A percentile compares a stretch with the other conserved stretches of the same genome.
phyloP scores from a whole-genome alignment of 2,113 vertebrate species.

The Paratilapia polleni region DNA sequence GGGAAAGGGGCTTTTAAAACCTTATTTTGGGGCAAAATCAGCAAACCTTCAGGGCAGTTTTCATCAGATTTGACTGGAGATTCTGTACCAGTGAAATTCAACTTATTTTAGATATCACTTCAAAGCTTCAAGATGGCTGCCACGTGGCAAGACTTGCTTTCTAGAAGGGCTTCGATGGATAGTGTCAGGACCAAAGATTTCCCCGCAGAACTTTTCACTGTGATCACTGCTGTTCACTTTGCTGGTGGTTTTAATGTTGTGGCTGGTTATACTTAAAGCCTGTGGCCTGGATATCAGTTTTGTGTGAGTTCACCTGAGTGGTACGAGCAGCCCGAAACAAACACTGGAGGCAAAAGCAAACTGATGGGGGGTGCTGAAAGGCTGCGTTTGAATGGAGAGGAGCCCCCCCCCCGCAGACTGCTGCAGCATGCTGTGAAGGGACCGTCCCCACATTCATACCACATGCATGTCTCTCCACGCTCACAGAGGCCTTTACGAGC shows the following conservation, averaged over 20 bases:
- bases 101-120: not conserved
- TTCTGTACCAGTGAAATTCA: not conserved
- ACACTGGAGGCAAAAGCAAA: not conserved
- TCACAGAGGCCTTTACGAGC: not conserved
- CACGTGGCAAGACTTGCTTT: not conserved
- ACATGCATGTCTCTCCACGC: not conserved
- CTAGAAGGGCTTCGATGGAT: not conserved
- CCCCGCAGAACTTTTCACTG: not conserved
- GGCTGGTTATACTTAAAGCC: not conserved
- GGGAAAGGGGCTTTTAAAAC: not conserved
- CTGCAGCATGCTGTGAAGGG: slow-evolving; percentile 39
- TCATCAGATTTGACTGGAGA: not conserved
- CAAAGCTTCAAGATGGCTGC: not conserved
- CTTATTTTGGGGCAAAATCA: not conserved
- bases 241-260: not conserved
- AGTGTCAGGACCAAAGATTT: not conserved
- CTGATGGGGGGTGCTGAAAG: not conserved
- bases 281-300: not conserved
- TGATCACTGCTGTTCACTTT: not conserved
- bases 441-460: slow-evolving; percentile 11
- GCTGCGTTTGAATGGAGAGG: slow-evolving; percentile 56
- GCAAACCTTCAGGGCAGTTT: not conserved
- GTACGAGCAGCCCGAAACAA: not conserved
- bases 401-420: slow-evolving; percentile 67
- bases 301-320: not conserved